Evolutionary conservation across 2,113 vertebrate species (phyloP), one percentile per base, ranked within the genome.

Genomic region (Collichthys lucidus): DNA sequence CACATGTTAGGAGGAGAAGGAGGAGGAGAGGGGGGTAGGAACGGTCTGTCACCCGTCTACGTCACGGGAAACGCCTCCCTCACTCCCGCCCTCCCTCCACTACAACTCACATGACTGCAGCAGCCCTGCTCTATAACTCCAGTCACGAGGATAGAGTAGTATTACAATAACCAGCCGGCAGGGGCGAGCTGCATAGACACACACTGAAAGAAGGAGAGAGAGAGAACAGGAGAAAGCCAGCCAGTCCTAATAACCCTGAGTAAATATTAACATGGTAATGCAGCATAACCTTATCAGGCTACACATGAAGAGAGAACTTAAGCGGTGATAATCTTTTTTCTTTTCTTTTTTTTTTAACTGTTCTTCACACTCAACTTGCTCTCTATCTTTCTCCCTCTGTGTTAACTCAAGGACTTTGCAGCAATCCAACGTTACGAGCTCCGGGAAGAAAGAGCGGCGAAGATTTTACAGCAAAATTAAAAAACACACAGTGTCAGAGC

Each of bases 41-140:
- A 3, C 85, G 22, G 88, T 57, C 80, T 82, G 62, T 78, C 88
- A 74, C 31, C 50, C 9, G 31, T 47, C 77, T 81, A 91, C 93
- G 93, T 94, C 93, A 93, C 5, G 3, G 65, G 69, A 52, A 68
- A 91, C 91, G 88, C 92, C 91, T 79, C 88, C 92, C 82, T 77
- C 26, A 3, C 26, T 26, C 82, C 42, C 86, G 67, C 75, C 77
- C 88, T 42, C 87, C 68, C 86, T 83, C 82, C 93, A 92, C 91
- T 94, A 94, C 92, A 84, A 92, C 91, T 94, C 93, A 95, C 95
- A 94, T 96, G 95, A 96, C 94, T 96, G 95, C 95, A 94, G 94
- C 83, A 93, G 86, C 86, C 65, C 86, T 82, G 89, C 91, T 94
- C 92, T 93, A 88, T 92, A 94, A 92, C 93, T 90, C 91, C 84